Evolutionary conservation across 92 coral and sea anemone genomes (phyloP), one percentile per base, ranked within the genome.

Genomic region (Zoanthus solanderi): DNA sequence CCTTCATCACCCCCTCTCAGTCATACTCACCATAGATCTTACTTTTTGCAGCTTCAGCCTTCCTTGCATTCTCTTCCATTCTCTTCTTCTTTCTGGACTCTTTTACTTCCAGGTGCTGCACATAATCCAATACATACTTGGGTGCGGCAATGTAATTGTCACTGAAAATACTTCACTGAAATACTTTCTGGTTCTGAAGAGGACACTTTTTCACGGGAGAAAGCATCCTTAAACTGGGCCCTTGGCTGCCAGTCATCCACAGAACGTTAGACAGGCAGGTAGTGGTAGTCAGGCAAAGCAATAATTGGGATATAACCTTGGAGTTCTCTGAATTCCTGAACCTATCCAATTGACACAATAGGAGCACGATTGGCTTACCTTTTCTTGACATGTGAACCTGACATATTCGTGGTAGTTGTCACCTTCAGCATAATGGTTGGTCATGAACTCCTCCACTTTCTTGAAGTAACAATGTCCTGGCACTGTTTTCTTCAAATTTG

Each of bases 241-340:
- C 87, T 84, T 30, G 78, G 68, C 87, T 84, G 78, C 87, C 87
- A 84, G 78, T 68, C 87, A 56, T 79, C 71, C 68, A 66, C 71
- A 57, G 84, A 79, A 58, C 71, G 84, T 78, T 78, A 54, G 52
- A 47, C 18, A 18, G 47, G 75, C 42, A 69, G 75, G 75, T 69
- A 69, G 75, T 69, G 75, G 75, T 69, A 69, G 44, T 69, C 75
- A 69, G 75, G 75, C 75, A 69, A 69, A 69, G 29, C 75, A 69
- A 37, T 47, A 8, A 47, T 47, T 47, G 52, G 52, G 52, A 47
- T 47, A 47, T 47, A 8, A 8, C 52, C 52, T 69, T 69, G 75
- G 75, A 69, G 75, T 69, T 69, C 75, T 69, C 42, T 69, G 47
- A 2, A 28, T 69, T 69, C 29, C 75, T 28, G 75, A 42, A 69